A percentile compares a stretch with the other conserved stretches of the same genome.
These are phyloP conservation scores for Noturus placidus DNA, from an alignment of 2,113 vertebrate species.

Conservation along the genomic window DNA sequence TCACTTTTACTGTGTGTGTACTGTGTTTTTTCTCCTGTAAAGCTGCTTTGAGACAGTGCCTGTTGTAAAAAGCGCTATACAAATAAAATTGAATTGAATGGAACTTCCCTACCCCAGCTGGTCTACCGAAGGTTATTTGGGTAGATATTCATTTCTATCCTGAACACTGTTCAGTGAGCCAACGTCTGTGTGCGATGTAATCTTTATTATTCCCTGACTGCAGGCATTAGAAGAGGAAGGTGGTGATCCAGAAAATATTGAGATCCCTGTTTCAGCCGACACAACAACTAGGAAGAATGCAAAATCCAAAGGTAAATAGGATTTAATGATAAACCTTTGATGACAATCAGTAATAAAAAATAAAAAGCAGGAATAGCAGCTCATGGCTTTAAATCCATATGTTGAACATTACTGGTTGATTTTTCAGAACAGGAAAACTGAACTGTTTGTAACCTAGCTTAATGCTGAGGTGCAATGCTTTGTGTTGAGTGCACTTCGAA, in stretches of 20 bases:
- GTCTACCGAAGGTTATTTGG: neutral
- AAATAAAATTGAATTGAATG: too few relatives aligned
- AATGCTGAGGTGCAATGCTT: neutral
- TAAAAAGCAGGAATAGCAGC: neutral
- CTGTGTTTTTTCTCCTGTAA: too few relatives aligned
- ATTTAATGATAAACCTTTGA: neutral
- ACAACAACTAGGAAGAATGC: slow-evolving; percentile 80
- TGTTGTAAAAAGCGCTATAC: too few relatives aligned
- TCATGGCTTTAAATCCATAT: neutral
- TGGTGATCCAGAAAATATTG: slow-evolving; percentile 89
- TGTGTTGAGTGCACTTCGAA: neutral
- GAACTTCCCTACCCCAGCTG: too few relatives aligned
- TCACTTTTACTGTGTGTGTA: too few relatives aligned
- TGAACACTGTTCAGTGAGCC: neutral
- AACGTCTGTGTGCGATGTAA: neutral
- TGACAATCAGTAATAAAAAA: too few relatives aligned
- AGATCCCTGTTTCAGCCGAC: slow-evolving; percentile 78
- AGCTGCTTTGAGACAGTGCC: too few relatives aligned
- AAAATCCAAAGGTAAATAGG: slow-evolving; percentile 86
- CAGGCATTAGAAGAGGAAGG: slow-evolving; percentile 97
- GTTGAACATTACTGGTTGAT: neutral
- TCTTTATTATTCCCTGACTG: neutral
- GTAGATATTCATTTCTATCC: neutral
- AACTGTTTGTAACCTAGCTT: too few relatives aligned
- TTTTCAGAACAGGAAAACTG: neutral